These are phyloP conservation scores for Megathymus violae DNA, from an alignment of 1,140 invertebrate genomes.

Conservation along the genomic window DNA sequence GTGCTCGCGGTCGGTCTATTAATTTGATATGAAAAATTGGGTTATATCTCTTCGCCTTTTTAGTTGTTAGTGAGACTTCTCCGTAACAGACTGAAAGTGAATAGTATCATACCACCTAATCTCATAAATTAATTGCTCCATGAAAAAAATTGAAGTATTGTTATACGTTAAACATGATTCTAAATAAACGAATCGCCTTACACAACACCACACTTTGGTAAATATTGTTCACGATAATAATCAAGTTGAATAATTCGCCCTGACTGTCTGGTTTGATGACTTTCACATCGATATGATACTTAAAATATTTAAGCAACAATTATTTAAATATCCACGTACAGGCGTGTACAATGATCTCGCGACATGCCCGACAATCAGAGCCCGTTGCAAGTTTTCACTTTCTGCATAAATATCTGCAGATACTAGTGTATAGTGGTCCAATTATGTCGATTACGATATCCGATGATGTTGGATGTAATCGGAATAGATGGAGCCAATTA, in stretches of 20 bases:
- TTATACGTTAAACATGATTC: neutral
- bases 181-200: neutral
- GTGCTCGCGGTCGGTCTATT: no score
- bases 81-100: neutral
- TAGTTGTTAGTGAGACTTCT: neutral
- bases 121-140: neutral
- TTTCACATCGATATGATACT: conserved; percentile 4
- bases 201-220: neutral
- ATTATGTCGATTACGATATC: conserved; percentile 34
- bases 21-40: no score
- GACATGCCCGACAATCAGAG: conserved; percentile 7
- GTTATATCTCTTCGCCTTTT: no score
- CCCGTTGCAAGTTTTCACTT: conserved; percentile 27
- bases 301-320: neutral
- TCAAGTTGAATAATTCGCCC: neutral
- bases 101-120: neutral
- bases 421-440: conserved; percentile 29
- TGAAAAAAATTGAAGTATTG: neutral
- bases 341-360: conserved; percentile 11
- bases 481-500: conserved; percentile 33
- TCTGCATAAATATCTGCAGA: conserved; percentile 31
- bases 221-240: conserved; percentile 1
- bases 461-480: conserved; percentile 36
- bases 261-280: conserved; percentile 2
- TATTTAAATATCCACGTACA: neutral